Conservation (phyloP, 2,113 vertebrate species). For the Brienomyrus longianalis region DNA sequence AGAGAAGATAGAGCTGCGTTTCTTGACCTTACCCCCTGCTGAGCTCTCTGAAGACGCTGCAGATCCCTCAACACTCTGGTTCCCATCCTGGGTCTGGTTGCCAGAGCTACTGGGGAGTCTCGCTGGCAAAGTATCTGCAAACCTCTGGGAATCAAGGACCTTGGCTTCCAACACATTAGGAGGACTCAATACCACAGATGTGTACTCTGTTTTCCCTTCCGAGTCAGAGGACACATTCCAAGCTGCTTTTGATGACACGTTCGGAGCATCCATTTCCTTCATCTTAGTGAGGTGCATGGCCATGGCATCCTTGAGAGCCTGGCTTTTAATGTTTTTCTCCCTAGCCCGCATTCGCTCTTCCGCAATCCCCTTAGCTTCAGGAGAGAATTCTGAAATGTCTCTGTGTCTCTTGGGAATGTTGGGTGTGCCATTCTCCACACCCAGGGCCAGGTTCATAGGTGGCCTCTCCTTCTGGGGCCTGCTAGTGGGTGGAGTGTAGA, state of each 20-base stretch:
- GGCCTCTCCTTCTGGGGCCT: conserved; percentile 52
- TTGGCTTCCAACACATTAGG: conserved; percentile 56
- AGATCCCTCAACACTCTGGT: conserved; percentile 72
- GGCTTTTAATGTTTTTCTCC: conserved; percentile 92
- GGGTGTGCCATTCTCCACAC: conserved; percentile 73
- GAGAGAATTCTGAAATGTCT: conserved; percentile 65
- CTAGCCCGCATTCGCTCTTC: conserved; percentile 86
- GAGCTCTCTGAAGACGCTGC: conserved; percentile 84
- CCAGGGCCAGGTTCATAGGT: conserved; percentile 54
- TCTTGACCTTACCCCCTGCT: conserved; percentile 79
- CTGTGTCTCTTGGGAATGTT: conserved; percentile 52
- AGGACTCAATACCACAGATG: conserved; percentile 44
- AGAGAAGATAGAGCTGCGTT: conserved; percentile 88
- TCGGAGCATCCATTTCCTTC: conserved; percentile 72
- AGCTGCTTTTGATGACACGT: conserved; percentile 50
- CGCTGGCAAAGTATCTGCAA: conserved; percentile 58
- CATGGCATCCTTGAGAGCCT: conserved; percentile 85
- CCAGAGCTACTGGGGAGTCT: conserved; percentile 62
- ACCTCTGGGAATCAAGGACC: conserved; percentile 61
- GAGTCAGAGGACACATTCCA: conserved; percentile 41
- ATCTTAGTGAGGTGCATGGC: conserved; percentile 81
- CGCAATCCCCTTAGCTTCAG: conserved; percentile 85
- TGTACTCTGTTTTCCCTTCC: conserved; percentile 54
- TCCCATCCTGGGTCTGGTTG: conserved; percentile 67
- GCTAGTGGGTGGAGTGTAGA: conserved; percentile 76